Base-by-base conservation (phyloP, 2,888 invertebrate genomes). In the Trichacis sp. region DNA sequence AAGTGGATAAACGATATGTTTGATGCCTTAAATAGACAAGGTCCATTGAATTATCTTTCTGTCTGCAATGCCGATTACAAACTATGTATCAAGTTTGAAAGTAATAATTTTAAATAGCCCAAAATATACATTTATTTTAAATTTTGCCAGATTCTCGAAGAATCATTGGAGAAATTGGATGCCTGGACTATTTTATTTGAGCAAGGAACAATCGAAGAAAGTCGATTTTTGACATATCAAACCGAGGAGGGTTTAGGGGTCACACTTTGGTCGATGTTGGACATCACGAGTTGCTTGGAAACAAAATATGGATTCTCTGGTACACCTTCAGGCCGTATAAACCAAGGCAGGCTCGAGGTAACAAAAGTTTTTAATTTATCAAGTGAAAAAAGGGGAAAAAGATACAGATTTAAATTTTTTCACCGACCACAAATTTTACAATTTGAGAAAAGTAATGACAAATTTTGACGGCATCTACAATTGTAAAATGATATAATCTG, bases 1-100 rank as follows among this genome's bases (percentile, higher is more conserved):
- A 40, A 61, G 19, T 67, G 59, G 62, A 62, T 66, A 8, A 70
- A 70, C 49, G 53, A 64, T 15, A 50, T 69, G 52, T 71, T 71
- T 8, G 68, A 69, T 54, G 61, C 64, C 1, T 29, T 69, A 8
- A 68, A 71, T 50, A 33, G 54, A 6, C 59, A 17, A n/a, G 5
- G 4, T 4, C 4, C 9, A 5, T 9, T 5, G 5, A 1, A 12
- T 1, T n/a, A 40, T 8, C 5, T 40, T 3, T 5, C 1, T 1
- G 40, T 40, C 2, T 12, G 12, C 1, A 40, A 40, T 15, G 12
- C 8, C 6, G 15, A 40, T 14, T 40, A 40, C 40, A 40, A 40
- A 12, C 14, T 40, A n/a, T 40, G 40, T 12, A 5, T 40, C n/a
- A n/a, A n/a, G n/a, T n/a, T n/a, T n/a, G n/a, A n/a, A n/a, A n/a